Percentiles rank a stretch among this genome's conserved stretches.
Evolutionary conservation across 2,888 invertebrate species (phyloP).

Genomic region (Tipula helvola): DNA sequence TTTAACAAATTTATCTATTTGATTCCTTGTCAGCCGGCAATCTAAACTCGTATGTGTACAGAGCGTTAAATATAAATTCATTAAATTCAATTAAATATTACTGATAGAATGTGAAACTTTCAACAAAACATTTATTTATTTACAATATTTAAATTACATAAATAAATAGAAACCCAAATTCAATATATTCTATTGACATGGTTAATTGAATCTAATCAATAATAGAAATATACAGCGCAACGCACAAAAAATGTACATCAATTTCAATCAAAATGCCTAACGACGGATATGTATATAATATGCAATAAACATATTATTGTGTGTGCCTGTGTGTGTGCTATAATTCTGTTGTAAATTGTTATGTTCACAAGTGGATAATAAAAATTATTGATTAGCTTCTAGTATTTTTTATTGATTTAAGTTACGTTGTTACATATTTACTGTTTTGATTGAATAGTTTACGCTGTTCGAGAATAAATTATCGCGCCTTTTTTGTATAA

Average conservation of each 20-base stretch:
- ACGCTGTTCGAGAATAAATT: neutral
- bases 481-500: neutral
- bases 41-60: neutral
- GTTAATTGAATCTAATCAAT: slow-evolving; percentile 4
- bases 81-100: neutral
- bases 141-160: neutral
- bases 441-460: neutral
- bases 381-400: neutral
- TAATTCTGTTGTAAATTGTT: neutral
- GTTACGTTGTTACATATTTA: neutral
- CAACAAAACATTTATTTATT: neutral
- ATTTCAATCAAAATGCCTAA: neutral
- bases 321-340: neutral
- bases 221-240: neutral
- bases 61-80: neutral
- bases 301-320: neutral
- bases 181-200: neutral
- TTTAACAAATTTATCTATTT: neutral
- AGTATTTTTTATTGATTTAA: neutral
- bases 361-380: slow-evolving; percentile 4
- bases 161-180: neutral
- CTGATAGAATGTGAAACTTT: neutral
- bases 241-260: neutral
- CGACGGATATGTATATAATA: neutral
- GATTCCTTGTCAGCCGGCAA: neutral